phyloP scores from a whole-genome alignment of 2,888 invertebrate species.

The Balanococcus diminutus region DNA sequence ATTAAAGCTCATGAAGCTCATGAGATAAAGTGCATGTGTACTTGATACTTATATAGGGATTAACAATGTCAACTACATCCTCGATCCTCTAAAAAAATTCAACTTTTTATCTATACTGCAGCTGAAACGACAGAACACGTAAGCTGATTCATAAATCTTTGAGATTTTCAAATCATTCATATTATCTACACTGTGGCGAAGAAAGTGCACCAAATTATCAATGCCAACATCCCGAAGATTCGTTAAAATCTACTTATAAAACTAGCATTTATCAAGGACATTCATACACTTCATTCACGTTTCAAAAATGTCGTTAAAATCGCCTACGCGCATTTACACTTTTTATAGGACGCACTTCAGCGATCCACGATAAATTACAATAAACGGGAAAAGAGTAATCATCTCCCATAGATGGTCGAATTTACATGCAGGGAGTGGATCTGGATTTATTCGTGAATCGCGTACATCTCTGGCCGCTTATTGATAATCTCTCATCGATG shows the following conservation, averaged over 20 bases:
- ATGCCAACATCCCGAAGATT: not conserved
- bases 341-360: slow-evolving; percentile 6
- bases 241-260: not conserved
- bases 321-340: slow-evolving; percentile 28
- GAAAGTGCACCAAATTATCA: slow-evolving; percentile 6
- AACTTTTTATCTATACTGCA: too few relatives aligned
- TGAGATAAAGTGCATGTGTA: too few relatives aligned
- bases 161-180: not conserved
- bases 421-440: not conserved
- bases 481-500: not conserved
- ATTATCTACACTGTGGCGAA: not conserved
- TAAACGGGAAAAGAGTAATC: slow-evolving; percentile 43
- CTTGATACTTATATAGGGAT: too few relatives aligned
- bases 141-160: too few relatives aligned
- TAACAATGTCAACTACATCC: too few relatives aligned
- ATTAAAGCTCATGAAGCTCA: too few relatives aligned
- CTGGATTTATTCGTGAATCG: not conserved
- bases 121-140: too few relatives aligned
- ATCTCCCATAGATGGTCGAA: slow-evolving; percentile 6
- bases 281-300: not conserved
- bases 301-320: slow-evolving; percentile 36
- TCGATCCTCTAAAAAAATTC: too few relatives aligned
- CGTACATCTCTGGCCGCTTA: not conserved
- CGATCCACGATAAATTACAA: slow-evolving; percentile 15
- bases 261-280: slow-evolving; percentile 18